A percentile compares a stretch with the other conserved stretches of the same genome.
phyloP scores from a whole-genome alignment of 2,888 invertebrate genomes.

The Hoplodrina ambigua region DNA sequence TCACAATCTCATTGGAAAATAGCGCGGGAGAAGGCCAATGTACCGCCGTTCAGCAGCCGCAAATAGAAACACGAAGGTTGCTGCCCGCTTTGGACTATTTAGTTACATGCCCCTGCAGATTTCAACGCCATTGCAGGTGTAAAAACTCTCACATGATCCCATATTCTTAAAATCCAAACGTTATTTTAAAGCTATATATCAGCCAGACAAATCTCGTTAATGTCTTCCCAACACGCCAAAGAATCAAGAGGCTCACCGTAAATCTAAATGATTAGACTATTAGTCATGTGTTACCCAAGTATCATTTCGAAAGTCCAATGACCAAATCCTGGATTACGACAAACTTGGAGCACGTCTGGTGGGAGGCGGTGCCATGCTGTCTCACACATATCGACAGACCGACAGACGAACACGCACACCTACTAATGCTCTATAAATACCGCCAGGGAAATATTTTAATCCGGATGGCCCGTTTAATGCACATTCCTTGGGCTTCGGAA shows the following conservation, averaged over 20 bases:
- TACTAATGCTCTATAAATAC: slow-evolving; percentile 88
- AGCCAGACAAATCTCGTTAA: slow-evolving; percentile 21
- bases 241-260: slow-evolving; percentile 40
- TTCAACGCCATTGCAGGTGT: slow-evolving; percentile 56
- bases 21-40: slow-evolving; percentile 86
- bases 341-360: slow-evolving; percentile 82
- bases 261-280: slow-evolving; percentile 55
- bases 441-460: slow-evolving; percentile 89
- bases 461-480: slow-evolving; percentile 88
- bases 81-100: slow-evolving; percentile 84
- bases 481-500: slow-evolving; percentile 84
- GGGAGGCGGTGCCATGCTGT: slow-evolving; percentile 89
- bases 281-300: slow-evolving; percentile 64
- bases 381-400: slow-evolving; percentile 86
- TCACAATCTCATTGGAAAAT: slow-evolving; percentile 81
- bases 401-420: slow-evolving; percentile 86
- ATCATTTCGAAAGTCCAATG: slow-evolving; percentile 74
- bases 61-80: slow-evolving; percentile 86
- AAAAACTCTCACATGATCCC: slow-evolving; percentile 16
- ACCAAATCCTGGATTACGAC: slow-evolving; percentile 85
- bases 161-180: slow-evolving; percentile 15
- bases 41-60: slow-evolving; percentile 80
- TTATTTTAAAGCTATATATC: slow-evolving; percentile 29
- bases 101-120: slow-evolving; percentile 72
- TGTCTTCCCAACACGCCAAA: slow-evolving; percentile 26